phyloP scores from a whole-genome alignment of 2,888 invertebrate genomes.

The Pherbina coryleti region DNA sequence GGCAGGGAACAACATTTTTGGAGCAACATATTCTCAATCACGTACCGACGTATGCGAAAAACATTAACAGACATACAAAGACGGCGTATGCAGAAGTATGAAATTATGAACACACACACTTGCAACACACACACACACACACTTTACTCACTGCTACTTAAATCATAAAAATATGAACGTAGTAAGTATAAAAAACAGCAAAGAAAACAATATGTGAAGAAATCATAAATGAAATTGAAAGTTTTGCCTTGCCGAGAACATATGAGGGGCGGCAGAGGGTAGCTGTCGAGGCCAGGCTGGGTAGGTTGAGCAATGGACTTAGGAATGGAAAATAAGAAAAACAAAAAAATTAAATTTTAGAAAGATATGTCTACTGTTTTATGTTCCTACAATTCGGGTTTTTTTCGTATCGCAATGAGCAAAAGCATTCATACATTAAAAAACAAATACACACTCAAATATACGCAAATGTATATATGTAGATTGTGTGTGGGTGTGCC shows the following conservation, averaged over 20 bases:
- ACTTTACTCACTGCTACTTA: background rate
- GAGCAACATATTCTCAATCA: constrained; percentile 17
- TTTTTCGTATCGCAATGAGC: background rate
- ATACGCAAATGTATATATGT: background rate
- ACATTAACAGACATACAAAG: background rate
- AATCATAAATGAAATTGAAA: constrained; percentile 22
- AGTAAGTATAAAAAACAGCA: background rate
- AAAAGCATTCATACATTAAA: too few relatives aligned
- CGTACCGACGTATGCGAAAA: constrained; percentile 5
- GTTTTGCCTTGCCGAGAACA: background rate
- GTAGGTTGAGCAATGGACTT: background rate
- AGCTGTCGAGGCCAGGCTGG: too few relatives aligned
- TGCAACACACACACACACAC: background rate
- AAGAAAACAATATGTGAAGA: background rate
- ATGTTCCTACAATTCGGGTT: background rate
- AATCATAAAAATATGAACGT: constrained; percentile 24
- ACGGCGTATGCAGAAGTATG: background rate
- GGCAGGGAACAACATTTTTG: background rate
- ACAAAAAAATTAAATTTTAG: background rate
- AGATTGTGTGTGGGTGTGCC: background rate
- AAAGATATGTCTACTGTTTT: background rate
- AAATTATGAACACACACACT: constrained; percentile 16
- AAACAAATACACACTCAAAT: too few relatives aligned
- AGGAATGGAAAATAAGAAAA: background rate
- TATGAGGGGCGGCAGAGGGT: too few relatives aligned